Conservation (phyloP, 2,113 vertebrate genomes). For the Oreotrochilus melanogaster region DNA sequence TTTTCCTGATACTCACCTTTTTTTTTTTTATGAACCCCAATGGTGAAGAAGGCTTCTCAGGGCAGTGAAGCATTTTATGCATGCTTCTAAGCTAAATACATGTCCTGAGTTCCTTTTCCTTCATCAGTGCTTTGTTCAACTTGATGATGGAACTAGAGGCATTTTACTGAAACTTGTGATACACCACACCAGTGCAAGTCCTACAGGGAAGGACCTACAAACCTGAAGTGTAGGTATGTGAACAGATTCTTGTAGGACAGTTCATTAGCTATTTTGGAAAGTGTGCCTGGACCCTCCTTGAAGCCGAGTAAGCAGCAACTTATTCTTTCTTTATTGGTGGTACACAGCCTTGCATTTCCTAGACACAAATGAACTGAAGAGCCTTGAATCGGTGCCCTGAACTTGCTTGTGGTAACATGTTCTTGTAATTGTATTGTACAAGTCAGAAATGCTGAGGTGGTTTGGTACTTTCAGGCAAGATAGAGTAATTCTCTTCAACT, state of each 20-base stretch:
- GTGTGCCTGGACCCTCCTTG: neutral
- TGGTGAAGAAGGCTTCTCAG: neutral
- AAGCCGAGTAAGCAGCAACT: neutral
- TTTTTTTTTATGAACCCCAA: neutral
- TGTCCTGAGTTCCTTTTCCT: neutral
- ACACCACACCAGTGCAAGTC: neutral
- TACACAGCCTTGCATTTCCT: neutral
- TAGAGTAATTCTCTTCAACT: neutral
- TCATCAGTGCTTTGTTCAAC: neutral
- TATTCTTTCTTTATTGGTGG: neutral
- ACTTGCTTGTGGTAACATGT: neutral
- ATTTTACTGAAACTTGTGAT: neutral
- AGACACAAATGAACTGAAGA: neutral
- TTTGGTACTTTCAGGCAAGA: neutral
- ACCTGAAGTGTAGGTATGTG: neutral
- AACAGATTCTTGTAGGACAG: neutral
- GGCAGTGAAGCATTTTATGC: neutral
- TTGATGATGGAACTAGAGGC: neutral
- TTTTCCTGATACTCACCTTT: neutral
- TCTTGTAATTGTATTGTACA: neutral
- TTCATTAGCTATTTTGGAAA: neutral
- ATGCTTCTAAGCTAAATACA: neutral
- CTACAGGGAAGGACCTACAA: neutral
- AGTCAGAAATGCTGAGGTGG: neutral
- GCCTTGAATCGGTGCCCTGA: neutral